Percentiles rank a stretch among this genome's conserved stretches.
Evolutionary conservation across 2,113 vertebrate species (phyloP).

Genomic region (Hydropotes inermis): DNA sequence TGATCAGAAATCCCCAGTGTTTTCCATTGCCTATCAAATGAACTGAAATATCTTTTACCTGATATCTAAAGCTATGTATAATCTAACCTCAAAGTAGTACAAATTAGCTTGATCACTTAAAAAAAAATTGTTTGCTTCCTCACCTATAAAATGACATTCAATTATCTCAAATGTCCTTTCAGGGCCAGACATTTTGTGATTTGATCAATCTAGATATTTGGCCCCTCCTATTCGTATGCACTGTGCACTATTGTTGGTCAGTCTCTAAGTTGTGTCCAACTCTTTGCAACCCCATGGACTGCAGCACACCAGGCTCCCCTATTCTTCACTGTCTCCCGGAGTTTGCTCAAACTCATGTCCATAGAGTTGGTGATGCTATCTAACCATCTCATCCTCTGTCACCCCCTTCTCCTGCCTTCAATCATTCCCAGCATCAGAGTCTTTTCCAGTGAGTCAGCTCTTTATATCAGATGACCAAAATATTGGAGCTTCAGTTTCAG

Average conservation of each 20-base stretch:
- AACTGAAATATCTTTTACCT: not conserved
- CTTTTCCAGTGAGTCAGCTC: not conserved
- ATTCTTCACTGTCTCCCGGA: rapidly evolving
- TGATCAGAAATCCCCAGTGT: not conserved
- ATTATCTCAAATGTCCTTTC: not conserved
- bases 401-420: not conserved
- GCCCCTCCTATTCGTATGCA: not conserved
- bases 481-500: not conserved
- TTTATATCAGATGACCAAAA: not conserved
- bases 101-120: not conserved
- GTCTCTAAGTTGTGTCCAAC: not conserved
- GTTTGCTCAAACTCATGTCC: not conserved
- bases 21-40: not conserved
- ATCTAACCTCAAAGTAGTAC: not conserved
- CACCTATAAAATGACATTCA: not conserved
- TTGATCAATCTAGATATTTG: not conserved
- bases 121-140: not conserved
- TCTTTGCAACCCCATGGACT: not conserved
- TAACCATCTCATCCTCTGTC: not conserved
- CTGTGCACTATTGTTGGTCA: not conserved
- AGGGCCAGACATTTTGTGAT: not conserved
- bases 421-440: not conserved
- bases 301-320: not conserved
- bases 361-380: not conserved
- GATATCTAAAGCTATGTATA: not conserved